Percentiles rank a stretch among this genome's conserved stretches.
Conservation (phyloP, 2,888 invertebrate species). For the Caenorhabditis sp. region DNA sequence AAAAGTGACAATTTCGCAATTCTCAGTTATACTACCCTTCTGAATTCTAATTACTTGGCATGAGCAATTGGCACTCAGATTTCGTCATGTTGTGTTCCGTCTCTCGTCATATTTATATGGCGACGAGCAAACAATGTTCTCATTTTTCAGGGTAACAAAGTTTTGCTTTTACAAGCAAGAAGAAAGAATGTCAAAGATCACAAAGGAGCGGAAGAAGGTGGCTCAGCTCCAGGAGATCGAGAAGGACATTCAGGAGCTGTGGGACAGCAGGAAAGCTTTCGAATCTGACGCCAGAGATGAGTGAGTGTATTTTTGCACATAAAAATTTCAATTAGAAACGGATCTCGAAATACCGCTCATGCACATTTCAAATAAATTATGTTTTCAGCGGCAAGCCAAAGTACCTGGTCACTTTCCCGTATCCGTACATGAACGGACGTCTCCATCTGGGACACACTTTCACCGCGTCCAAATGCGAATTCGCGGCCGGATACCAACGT, state of each 20-base stretch:
- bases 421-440: conserved; percentile 98
- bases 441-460: conserved; percentile 98
- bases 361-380: conserved; percentile 1
- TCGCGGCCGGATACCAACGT: conserved; percentile 92
- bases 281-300: conserved; percentile 87
- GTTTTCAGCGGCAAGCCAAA: conserved; percentile 82
- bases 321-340: too few relatives aligned
- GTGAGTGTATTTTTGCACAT: conserved; percentile 58
- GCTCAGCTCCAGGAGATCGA: conserved; percentile 82
- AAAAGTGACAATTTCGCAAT: background rate
- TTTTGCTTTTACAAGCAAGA: background rate
- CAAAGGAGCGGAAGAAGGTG: conserved; percentile 67
- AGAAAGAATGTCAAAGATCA: conserved; percentile 49
- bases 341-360: too few relatives aligned
- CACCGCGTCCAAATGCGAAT: conserved; percentile 96
- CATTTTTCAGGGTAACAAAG: conserved; percentile 48
- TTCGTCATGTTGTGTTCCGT: conserved; percentile 10
- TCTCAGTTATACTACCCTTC: background rate
- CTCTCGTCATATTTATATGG: background rate
- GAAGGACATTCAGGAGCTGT: conserved; percentile 87
- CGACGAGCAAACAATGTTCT: background rate
- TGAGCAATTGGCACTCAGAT: conserved; percentile 12
- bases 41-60: background rate
- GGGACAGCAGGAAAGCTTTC: conserved; percentile 88
- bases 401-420: conserved; percentile 95